A percentile compares a stretch with the other conserved stretches of the same genome.
phyloP scores from a whole-genome alignment of 2,888 invertebrate species.

The Trisateles emortualis region DNA sequence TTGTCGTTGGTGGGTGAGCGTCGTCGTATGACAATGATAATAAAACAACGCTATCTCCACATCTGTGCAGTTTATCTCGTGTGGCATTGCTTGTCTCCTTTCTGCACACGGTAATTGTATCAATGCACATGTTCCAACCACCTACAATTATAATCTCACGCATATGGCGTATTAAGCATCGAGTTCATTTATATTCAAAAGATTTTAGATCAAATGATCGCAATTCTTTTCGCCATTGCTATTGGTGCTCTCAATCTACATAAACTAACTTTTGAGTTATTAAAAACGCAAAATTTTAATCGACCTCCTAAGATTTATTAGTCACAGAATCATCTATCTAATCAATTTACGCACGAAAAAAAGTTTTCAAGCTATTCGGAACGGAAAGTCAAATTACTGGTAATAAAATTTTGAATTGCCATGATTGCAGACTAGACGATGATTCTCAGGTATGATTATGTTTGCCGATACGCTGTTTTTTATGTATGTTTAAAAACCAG shows the following conservation, averaged over 20 bases:
- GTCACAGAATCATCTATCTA: constrained; percentile 29
- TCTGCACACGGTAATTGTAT: constrained; percentile 28
- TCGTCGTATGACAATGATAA: constrained; percentile 20
- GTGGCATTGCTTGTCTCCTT: background rate
- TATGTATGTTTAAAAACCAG: constrained; percentile 16
- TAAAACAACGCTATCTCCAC: constrained; percentile 32
- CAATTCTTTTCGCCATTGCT: background rate
- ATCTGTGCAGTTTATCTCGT: constrained; percentile 40
- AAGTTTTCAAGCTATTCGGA: constrained; percentile 49
- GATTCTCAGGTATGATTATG: constrained; percentile 42
- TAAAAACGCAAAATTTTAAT: constrained; percentile 20
- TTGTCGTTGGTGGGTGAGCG: background rate
- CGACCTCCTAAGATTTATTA: constrained; percentile 18
- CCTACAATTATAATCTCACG: constrained; percentile 30
- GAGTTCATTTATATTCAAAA: background rate
- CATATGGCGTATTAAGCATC: constrained; percentile 6
- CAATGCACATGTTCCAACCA: constrained; percentile 20
- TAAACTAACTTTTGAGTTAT: constrained; percentile 11
- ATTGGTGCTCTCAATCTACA: constrained; percentile 2
- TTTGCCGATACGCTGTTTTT: constrained; percentile 43
- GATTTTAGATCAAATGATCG: background rate
- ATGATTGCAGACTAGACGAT: constrained; percentile 46
- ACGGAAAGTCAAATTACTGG: constrained; percentile 58
- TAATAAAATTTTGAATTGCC: constrained; percentile 56
- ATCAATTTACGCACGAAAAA: constrained; percentile 38